phyloP scores from a whole-genome alignment of 2,797 vertebrate species.

The Pygocentrus nattereri region DNA sequence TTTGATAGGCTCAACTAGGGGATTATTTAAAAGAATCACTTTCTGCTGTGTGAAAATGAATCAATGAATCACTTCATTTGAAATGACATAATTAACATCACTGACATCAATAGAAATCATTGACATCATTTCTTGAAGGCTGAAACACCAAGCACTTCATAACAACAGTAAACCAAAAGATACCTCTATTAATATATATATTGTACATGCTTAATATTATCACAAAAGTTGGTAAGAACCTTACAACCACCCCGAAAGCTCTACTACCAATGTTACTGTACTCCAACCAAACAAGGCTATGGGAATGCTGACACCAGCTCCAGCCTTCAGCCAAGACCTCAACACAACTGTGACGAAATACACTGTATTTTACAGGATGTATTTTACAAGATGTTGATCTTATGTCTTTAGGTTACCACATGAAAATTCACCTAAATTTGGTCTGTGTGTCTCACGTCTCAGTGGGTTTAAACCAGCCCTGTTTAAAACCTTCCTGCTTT shows the following conservation, averaged over 20 bases:
- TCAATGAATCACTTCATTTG: too few relatives aligned
- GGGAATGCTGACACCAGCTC: constrained; percentile 10
- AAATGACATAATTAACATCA: too few relatives aligned
- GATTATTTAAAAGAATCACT: too few relatives aligned
- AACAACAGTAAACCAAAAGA: background rate
- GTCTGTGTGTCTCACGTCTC: background rate
- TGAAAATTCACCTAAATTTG: background rate
- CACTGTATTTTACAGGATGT: background rate
- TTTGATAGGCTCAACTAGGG: too few relatives aligned
- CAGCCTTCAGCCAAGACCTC: background rate
- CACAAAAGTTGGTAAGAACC: background rate
- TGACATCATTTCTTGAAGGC: background rate
- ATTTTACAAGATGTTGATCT: background rate
- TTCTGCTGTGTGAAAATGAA: too few relatives aligned
- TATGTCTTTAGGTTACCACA: background rate
- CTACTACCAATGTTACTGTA: background rate
- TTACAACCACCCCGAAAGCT: background rate
- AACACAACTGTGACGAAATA: background rate
- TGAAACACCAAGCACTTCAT: background rate
- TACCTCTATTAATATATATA: background rate
- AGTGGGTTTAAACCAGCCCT: background rate
- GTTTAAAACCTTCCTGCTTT: background rate
- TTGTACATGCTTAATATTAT: background rate
- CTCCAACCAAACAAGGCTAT: constrained; percentile 24
- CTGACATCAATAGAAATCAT: too few relatives aligned